Evolutionary conservation across 1,140 invertebrate species (phyloP).

Genomic region (Aphaenogaster ashmeadi): DNA sequence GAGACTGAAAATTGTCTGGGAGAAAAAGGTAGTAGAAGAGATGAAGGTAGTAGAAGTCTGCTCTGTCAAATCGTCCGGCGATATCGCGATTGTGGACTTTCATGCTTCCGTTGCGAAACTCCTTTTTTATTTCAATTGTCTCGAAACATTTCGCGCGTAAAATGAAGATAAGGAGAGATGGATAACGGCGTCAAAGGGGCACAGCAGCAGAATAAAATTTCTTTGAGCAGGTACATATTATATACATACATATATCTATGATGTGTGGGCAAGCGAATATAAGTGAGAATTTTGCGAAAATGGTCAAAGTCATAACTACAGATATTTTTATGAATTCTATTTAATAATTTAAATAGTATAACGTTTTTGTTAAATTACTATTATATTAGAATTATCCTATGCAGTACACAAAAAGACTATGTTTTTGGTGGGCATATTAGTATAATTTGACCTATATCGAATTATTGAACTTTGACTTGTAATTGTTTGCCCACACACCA

Average conservation of each 20-base stretch:
- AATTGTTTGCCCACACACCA: too few relatives aligned
- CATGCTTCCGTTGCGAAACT: background rate
- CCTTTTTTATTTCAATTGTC: background rate
- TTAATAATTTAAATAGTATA: too few relatives aligned
- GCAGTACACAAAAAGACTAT: too few relatives aligned
- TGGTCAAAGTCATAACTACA: too few relatives aligned
- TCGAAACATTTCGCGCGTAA: constrained; percentile 32
- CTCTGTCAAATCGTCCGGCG: constrained; percentile 10
- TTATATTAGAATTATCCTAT: too few relatives aligned
- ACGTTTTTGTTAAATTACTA: too few relatives aligned
- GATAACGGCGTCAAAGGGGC: background rate
- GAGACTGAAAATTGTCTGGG: background rate
- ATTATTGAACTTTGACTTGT: too few relatives aligned
- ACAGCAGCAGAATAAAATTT: constrained; percentile 8
- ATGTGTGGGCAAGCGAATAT: too few relatives aligned
- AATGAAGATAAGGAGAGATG: constrained; percentile 38
- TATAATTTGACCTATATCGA: too few relatives aligned
- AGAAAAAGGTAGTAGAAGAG: background rate
- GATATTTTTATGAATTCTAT: too few relatives aligned
- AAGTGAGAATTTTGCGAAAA: too few relatives aligned
- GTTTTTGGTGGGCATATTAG: too few relatives aligned
- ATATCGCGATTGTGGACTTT: constrained; percentile 32
- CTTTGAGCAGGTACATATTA: background rate
- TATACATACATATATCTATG: background rate
- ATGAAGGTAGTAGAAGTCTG: background rate